Conservation (phyloP, 2,797 vertebrate genomes). For the Peromyscus nudipes region DNA sequence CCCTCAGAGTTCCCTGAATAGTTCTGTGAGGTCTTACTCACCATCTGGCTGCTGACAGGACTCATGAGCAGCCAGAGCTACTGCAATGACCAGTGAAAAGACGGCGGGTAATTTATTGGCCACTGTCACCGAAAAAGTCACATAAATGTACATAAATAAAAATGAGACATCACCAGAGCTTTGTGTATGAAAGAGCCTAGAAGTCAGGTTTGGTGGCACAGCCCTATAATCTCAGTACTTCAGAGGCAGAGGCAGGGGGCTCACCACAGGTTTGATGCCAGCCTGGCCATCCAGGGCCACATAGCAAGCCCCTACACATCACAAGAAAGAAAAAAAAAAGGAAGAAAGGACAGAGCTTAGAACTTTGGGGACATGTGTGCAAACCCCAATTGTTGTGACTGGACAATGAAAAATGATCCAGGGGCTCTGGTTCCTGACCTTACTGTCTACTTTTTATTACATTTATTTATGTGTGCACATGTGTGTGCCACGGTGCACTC, state of each 20-base stretch:
- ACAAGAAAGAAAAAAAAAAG: neutral
- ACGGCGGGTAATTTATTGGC: neutral
- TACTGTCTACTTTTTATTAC: neutral
- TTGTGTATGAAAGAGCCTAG: neutral
- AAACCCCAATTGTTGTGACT: neutral
- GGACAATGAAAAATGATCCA: neutral
- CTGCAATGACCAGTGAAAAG: neutral
- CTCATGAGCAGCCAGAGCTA: neutral
- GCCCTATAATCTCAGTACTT: neutral
- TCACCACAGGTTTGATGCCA: neutral
- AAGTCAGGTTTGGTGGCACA: neutral
- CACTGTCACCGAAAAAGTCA: neutral
- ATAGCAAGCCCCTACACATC: neutral
- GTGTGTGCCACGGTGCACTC: fast-evolving
- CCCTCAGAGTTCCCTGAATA: neutral
- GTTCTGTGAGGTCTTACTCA: neutral
- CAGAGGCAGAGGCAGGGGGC: neutral
- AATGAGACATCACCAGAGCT: neutral
- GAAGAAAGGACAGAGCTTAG: neutral
- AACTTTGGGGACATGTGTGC: neutral
- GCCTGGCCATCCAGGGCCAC: neutral
- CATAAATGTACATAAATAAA: neutral
- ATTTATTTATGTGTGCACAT: neutral
- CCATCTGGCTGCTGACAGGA: neutral
- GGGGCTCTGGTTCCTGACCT: neutral